Conservation (phyloP, 2,888 invertebrate genomes). For the Hypena proboscidalis region DNA sequence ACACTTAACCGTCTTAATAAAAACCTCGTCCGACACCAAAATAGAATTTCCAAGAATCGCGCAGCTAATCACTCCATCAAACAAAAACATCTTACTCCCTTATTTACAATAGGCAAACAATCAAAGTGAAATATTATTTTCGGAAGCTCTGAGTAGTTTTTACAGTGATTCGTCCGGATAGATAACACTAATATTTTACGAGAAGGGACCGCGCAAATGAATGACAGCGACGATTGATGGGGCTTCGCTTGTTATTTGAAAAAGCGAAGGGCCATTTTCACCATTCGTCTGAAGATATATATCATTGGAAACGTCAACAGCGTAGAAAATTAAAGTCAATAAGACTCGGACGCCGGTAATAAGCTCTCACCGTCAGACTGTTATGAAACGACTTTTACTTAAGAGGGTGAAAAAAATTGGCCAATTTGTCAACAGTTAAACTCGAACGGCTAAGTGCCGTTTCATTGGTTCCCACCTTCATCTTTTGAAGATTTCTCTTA, state of each 20-base stretch:
- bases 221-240: slow-evolving; percentile 80
- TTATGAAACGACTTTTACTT: slow-evolving; percentile 71
- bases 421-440: slow-evolving; percentile 77
- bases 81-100: slow-evolving; percentile 65
- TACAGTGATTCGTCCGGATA: slow-evolving; percentile 73
- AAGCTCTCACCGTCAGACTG: slow-evolving; percentile 63
- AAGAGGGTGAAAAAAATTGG: slow-evolving; percentile 66
- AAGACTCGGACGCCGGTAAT: slow-evolving; percentile 69
- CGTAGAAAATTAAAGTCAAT: slow-evolving; percentile 84
- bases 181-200: slow-evolving; percentile 80
- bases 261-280: slow-evolving; percentile 80
- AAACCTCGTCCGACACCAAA: slow-evolving; percentile 4
- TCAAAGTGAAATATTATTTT: slow-evolving; percentile 78
- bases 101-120: slow-evolving; percentile 83
- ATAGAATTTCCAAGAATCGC: slow-evolving; percentile 41
- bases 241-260: slow-evolving; percentile 80
- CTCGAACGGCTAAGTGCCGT: slow-evolving; percentile 67
- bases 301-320: slow-evolving; percentile 82
- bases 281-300: slow-evolving; percentile 74
- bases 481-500: slow-evolving; percentile 52
- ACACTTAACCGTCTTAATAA: neutral
- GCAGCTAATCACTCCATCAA: slow-evolving; percentile 61
- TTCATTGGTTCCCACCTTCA: slow-evolving; percentile 70
- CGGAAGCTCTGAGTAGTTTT: slow-evolving; percentile 71
- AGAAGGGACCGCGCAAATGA: slow-evolving; percentile 75